A percentile compares a stretch with the other conserved stretches of the same genome.
phyloP scores from a whole-genome alignment of 2,113 vertebrate genomes.

The Megaceryle torquata region DNA sequence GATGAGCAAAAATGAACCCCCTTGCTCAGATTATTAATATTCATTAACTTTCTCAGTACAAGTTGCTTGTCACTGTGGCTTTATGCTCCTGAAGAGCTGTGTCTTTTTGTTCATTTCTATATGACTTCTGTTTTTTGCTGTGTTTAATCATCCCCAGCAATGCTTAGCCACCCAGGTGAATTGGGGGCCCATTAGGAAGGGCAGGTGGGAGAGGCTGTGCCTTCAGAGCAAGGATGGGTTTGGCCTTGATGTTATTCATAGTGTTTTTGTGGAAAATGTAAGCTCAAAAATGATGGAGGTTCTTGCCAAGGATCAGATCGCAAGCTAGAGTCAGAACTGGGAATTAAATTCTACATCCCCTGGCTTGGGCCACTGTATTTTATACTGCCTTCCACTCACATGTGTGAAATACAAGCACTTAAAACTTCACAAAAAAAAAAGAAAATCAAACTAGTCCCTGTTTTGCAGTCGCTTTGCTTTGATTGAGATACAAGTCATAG shows the following conservation, averaged over 20 bases:
- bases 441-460: background rate
- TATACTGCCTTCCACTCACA: background rate
- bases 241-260: background rate
- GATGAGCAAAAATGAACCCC: background rate
- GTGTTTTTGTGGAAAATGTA: background rate
- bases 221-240: background rate
- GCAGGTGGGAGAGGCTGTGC: background rate
- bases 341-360: background rate
- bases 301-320: background rate
- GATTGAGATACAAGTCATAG: background rate
- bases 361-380: background rate
- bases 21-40: background rate
- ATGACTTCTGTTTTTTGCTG: background rate
- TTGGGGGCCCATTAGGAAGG: background rate
- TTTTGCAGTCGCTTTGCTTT: background rate
- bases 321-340: background rate
- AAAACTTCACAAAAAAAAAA: background rate
- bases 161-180: background rate
- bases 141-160: background rate
- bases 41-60: background rate
- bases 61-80: background rate
- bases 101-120: background rate
- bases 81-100: background rate
- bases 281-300: background rate
- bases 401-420: background rate